Base-by-base conservation (phyloP, 2,797 vertebrate species). In the Poecilia wingei region DNA sequence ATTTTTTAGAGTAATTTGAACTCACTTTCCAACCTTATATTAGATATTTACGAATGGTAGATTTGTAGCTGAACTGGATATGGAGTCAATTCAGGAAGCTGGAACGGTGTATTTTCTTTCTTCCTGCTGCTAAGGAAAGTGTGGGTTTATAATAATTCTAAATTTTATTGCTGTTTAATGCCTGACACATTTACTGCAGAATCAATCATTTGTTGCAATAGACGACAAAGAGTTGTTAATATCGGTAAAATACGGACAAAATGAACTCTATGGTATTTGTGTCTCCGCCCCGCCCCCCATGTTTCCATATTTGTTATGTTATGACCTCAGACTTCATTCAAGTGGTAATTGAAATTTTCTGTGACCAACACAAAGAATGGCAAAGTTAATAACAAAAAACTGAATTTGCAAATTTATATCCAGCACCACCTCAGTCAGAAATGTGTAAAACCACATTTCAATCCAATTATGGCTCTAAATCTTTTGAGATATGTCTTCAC, bases 181-280 rank as follows among this genome's bases (percentile, higher is more conserved):
- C 25, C 66, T 68, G 76, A 76, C 78, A 82, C 59, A 72, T 84
- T 81, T 74, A 80, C 59, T 55, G 73, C 71, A 39, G 46, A 85
- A 9, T 9, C 18, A 3, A 36, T 33, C 2, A 18, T 64, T 20
- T 66, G 61, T 66, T 66, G 22, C 14, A 68, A 41, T 18, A 68
- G 33, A 6, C 25, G 64, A 68, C 51, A 79, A 33, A 43, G 3
- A 72, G 66, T 73, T 57, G 77, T 71, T 3, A 75, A 78, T 69
- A 25, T 20, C 82, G 45, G 77, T 72, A 80, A 55, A 71, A 31
- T 22, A 77, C 55, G 53, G 0, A 43, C 39, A 12, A 72, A 49
- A 36, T 64, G 1, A 22, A 41, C 31, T 36, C 7, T 8, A 25
- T 22, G 10, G 36, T 41, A 45, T n/a, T 25, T n/a, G 4, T 69